Evolutionary conservation across 2,113 vertebrate genomes (phyloP), one percentile per base, ranked within the genome.

Genomic region (Dunckerocampus dactyliophorus): DNA sequence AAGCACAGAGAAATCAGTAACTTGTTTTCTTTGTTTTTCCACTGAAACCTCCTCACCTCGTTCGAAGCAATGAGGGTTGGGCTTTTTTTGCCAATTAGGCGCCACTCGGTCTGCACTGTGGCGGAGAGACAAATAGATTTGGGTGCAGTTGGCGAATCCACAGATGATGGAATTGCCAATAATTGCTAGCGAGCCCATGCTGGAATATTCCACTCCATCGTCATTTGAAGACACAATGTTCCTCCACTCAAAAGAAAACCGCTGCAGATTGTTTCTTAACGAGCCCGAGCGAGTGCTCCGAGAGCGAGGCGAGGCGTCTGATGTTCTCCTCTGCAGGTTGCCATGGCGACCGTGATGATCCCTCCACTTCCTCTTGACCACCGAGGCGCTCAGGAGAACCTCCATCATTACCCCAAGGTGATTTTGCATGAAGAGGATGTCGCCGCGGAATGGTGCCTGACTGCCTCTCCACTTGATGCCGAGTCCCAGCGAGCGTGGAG

Each of bases 401-500:
- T 75, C 81, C 69, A 45, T 84, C 77, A 84, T 83, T 86, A 80
- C 73, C 66, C 72, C 59, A 56, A 71, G 77, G 69, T 79, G 75
- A 65, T 79, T 69, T 59, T 69, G 70, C 59, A 62, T 62, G 39
- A 43, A 43, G 39, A 43, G 39, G 39, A 31, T 60, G 43, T 50
- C 24, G 74, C 57, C 45, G 16, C 47, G 60, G 45, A 60, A 49
- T 6, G 11, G 51, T 47, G 51, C 53, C 63, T 46, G 45, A 39
- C 64, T 62, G 58, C 47, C 42, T 21, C 34, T 12, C 53, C 39
- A 43, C 39, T 43, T 34, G 31, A 34, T 34, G 31, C 31, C 31
- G 31, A 34, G 31, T 34, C 31, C 31, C 31, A 34, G 31, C 31
- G 31, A 34, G 31, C 31, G 7, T 5, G 31, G 31, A 34, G 31